phyloP scores from a whole-genome alignment of 23 tunicate genomes.

The Trididemnum nubilum region DNA sequence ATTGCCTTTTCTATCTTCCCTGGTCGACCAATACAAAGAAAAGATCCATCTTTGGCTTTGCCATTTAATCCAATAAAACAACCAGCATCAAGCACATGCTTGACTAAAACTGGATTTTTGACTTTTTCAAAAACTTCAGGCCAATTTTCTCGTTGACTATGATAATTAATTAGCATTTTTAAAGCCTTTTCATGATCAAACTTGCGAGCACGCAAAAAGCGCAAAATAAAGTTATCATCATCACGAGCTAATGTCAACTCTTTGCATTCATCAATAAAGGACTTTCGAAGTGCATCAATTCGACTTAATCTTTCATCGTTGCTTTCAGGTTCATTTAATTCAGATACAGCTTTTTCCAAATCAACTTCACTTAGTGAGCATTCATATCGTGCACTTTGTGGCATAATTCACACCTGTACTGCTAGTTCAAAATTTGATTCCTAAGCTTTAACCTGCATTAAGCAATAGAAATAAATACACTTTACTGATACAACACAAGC shows the following conservation, averaged over 20 bases:
- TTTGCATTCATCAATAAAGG: constrained; percentile 14
- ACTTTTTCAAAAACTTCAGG: constrained; percentile 78
- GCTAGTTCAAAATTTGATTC: no score
- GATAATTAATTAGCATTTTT: constrained; percentile 60
- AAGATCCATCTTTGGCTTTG: constrained; percentile 66
- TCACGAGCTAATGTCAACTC: constrained; percentile 14
- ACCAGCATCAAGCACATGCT: constrained; percentile 42
- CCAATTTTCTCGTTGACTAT: constrained; percentile 31
- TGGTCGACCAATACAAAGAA: constrained; percentile 56
- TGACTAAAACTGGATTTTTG: constrained; percentile 45
- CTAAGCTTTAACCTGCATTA: no score
- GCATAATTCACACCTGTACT: no score
- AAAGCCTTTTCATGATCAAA: constrained; percentile 66
- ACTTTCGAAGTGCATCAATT: constrained; percentile 49
- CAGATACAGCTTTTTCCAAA: constrained; percentile 55
- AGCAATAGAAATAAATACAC: no score
- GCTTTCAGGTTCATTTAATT: constrained; percentile 70
- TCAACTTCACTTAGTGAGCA: constrained; percentile 40
- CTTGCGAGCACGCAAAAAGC: constrained; percentile 74
- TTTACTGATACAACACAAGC: no score
- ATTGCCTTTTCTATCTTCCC: constrained; percentile 50
- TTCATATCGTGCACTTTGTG: no score
- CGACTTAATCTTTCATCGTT: constrained; percentile 46
- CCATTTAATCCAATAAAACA: constrained; percentile 36
- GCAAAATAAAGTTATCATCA: constrained; percentile 56